Percentiles rank a stretch among this genome's conserved stretches.
Conservation (phyloP, 1,140 invertebrate species). For the silkworm (Bombyx mori) region ASM3026992v2 NC_085124.1:5983001-5983500, state of each 20-base stretch:
- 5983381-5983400: no score
- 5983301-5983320: slow-evolving; percentile 46
- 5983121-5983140: slow-evolving; percentile 40
- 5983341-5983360: no score
- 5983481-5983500: not conserved
- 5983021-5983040: not conserved
- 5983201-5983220: slow-evolving; percentile 55
- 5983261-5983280: slow-evolving; percentile 54
- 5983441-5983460: no score
- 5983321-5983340: no score
- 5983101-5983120: not conserved
- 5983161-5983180: slow-evolving; percentile 51
- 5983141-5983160: slow-evolving; percentile 47
- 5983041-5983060: no score
- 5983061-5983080: no score
- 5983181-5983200: slow-evolving; percentile 54
- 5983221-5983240: slow-evolving; percentile 55
- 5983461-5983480: no score
- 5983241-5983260: slow-evolving; percentile 56
- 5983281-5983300: slow-evolving; percentile 54
- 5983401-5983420: no score
- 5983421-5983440: no score
- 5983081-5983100: not conserved
- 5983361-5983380: no score
- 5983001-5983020: no score